A percentile compares a stretch with the other conserved stretches of the same genome.
These are phyloP conservation scores for Pelagia noctiluca DNA, from an alignment of 30 jellyfish, hydroid and myxozoan species.

Conservation along the genomic window DNA sequence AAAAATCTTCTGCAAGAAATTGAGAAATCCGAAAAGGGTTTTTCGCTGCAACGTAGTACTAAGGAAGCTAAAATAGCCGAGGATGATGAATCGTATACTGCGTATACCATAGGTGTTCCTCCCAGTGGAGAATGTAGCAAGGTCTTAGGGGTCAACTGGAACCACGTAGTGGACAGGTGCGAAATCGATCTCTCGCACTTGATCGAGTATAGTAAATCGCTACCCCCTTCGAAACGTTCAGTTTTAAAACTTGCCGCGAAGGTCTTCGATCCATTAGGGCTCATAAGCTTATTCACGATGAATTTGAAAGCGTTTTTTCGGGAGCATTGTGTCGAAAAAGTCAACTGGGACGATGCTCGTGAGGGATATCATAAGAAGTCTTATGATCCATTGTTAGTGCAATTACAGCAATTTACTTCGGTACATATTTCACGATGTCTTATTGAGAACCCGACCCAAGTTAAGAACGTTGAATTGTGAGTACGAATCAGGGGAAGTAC, in stretches of 20 bases:
- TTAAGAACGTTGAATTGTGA: neutral
- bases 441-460: neutral
- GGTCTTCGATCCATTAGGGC: conserved; percentile 78
- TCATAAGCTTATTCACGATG: conserved; percentile 1
- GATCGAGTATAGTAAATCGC: too few relatives aligned
- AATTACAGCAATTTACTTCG: neutral
- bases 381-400: conserved; percentile 9
- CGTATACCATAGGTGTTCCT: conserved; percentile 8
- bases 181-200: too few relatives aligned
- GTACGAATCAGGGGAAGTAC: conserved; percentile 25
- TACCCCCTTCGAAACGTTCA: too few relatives aligned
- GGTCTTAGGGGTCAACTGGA: conserved; percentile 14
- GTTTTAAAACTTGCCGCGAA: too few relatives aligned
- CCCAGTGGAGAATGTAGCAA: conserved; percentile 10
- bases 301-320: conserved; percentile 39
- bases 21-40: neutral
- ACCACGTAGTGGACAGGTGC: too few relatives aligned
- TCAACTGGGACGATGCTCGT: conserved; percentile 30
- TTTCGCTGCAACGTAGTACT: neutral
- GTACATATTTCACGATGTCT: conserved; percentile 21
- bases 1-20: conserved; percentile 20
- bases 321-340: too few relatives aligned
- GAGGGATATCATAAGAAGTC: neutral
- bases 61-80: conserved; percentile 5
- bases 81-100: conserved; percentile 20